phyloP scores from a whole-genome alignment of 2,797 vertebrate species.

The Enteromius trimaculatus region DNA sequence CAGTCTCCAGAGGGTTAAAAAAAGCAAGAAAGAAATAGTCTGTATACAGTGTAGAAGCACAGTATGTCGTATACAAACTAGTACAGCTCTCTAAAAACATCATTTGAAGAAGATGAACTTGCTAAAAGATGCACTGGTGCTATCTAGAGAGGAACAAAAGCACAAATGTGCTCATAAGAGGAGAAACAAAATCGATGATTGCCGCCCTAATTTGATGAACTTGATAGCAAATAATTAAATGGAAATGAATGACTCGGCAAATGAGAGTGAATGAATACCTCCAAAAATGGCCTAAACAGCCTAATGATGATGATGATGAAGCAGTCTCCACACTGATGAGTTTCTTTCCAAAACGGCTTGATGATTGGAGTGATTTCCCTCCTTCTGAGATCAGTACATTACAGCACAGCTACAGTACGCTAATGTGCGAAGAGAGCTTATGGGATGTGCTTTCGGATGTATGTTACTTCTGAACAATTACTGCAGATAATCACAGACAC shows the following conservation, averaged over 20 bases:
- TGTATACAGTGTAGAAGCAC: neutral
- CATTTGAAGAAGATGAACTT: neutral
- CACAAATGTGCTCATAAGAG: neutral
- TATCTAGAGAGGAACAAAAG: conserved; percentile 23
- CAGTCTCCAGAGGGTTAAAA: too few species aligned
- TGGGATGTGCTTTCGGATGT: neutral
- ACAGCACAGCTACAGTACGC: conserved; percentile 10
- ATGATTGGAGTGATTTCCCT: conserved; percentile 43
- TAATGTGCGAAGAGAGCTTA: conserved; percentile 4
- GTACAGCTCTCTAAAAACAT: neutral
- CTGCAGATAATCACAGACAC: conserved; percentile 4
- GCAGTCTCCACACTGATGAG: conserved; percentile 9
- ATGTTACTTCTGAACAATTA: conserved; percentile 5
- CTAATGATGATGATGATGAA: conserved; percentile 44
- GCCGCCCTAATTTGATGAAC: conserved; percentile 33
- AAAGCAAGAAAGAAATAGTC: neutral
- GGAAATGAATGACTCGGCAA: conserved; percentile 12
- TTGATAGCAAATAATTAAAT: conserved; percentile 34
- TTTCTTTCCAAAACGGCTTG: conserved; percentile 28
- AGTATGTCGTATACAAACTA: neutral
- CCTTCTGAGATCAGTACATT: conserved; percentile 39
- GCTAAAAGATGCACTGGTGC: neutral
- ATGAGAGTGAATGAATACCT: conserved; percentile 2
- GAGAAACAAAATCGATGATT: conserved; percentile 10
- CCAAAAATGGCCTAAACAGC: conserved; percentile 5